These are phyloP conservation scores for Ceratina australensis DNA, from an alignment of 1,140 invertebrate species.

Conservation along the genomic window DNA sequence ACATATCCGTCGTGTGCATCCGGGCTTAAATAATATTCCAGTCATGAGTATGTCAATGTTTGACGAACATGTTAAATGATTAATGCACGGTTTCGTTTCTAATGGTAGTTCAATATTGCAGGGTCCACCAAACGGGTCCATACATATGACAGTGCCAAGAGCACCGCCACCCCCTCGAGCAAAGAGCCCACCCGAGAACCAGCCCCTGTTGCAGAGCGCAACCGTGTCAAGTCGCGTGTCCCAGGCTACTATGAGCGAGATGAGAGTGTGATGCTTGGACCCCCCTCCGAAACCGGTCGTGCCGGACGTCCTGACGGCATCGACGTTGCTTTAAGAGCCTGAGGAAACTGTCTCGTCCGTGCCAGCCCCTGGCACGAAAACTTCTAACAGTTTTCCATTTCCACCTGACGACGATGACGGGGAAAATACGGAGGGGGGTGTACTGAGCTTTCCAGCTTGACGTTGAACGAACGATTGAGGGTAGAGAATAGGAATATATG, in stretches of 20 bases:
- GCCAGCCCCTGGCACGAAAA: slow-evolving; percentile 9
- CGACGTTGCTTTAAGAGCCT: slow-evolving; percentile 73
- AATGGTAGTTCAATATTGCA: slow-evolving; percentile 53
- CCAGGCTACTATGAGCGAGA: slow-evolving; percentile 89
- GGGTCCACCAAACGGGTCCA: slow-evolving; percentile 81
- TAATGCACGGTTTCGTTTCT: neutral
- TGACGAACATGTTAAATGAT: too few species aligned
- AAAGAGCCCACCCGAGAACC: slow-evolving; percentile 82
- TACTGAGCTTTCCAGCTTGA: slow-evolving; percentile 23
- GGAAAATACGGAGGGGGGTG: slow-evolving; percentile 56
- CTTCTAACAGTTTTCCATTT: neutral
- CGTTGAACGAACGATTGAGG: slow-evolving; percentile 8
- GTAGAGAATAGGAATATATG: neutral
- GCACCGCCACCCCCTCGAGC: slow-evolving; percentile 81
- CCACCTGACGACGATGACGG: slow-evolving; percentile 30
- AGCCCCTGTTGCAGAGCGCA: slow-evolving; percentile 78
- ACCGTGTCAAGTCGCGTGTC: slow-evolving; percentile 81
- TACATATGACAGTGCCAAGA: slow-evolving; percentile 80
- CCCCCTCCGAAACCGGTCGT: slow-evolving; percentile 76
- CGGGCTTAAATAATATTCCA: too few species aligned
- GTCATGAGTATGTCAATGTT: too few species aligned
- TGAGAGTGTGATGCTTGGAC: slow-evolving; percentile 89
- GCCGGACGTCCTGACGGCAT: slow-evolving; percentile 76
- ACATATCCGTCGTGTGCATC: too few species aligned
- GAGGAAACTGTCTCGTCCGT: slow-evolving; percentile 25